Percentiles rank a stretch among this genome's conserved stretches.
These are phyloP conservation scores for Psylliodes chrysocephalus DNA, from an alignment of 2,888 invertebrate species.

Conservation along the genomic window DNA sequence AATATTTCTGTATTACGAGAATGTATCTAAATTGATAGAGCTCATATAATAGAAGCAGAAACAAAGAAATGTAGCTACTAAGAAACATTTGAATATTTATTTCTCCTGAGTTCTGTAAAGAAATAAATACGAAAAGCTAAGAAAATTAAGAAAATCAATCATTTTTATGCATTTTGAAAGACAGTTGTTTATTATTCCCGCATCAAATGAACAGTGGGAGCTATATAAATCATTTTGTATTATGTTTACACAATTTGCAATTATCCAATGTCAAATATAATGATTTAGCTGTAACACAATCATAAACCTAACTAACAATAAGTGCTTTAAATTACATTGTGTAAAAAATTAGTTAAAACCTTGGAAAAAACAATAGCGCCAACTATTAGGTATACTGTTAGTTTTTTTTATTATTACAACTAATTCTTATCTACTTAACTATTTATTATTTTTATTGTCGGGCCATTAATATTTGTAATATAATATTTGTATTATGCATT, in stretches of 20 bases:
- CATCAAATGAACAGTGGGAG: too few species aligned
- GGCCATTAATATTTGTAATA: conserved; percentile 7
- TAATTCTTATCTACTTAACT: not conserved
- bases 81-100: too few species aligned
- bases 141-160: too few species aligned
- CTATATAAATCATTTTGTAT: too few species aligned
- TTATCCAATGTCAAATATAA: conserved; percentile 14
- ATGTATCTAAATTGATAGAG: too few species aligned
- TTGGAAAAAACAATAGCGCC: conserved; percentile 13
- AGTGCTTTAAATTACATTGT: not conserved
- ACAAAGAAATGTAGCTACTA: too few species aligned
- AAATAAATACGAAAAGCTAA: too few species aligned
- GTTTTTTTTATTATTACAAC: not conserved
- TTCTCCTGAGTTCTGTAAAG: too few species aligned
- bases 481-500: not conserved
- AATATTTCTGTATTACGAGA: too few species aligned
- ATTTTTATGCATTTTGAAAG: too few species aligned
- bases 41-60: too few species aligned
- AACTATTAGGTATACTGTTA: not conserved
- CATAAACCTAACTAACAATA: conserved; percentile 3
- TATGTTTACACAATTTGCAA: not conserved
- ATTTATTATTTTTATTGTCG: conserved; percentile 8
- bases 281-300: not conserved
- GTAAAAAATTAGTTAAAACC: conserved; percentile 1
- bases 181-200: too few species aligned